Percentiles rank a stretch among this genome's conserved stretches.
Conservation (phyloP, 2,888 invertebrate genomes). For the Bimastos eiseni region DNA sequence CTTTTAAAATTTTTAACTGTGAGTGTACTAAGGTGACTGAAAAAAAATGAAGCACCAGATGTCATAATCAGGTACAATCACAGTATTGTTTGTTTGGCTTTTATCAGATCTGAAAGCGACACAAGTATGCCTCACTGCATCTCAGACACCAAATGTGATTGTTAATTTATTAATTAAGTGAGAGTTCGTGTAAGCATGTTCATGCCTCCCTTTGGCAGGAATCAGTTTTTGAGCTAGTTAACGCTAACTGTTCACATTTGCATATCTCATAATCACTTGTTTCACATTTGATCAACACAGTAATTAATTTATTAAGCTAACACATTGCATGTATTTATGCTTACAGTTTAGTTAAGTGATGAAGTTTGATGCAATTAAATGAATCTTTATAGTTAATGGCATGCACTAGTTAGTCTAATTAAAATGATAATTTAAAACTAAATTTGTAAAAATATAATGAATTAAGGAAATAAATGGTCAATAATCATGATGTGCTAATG, state of each 20-base stretch:
- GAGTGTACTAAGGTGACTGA: no score
- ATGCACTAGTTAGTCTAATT: background rate
- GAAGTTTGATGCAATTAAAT: background rate
- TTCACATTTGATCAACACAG: background rate
- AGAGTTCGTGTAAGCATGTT: background rate
- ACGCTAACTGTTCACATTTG: background rate
- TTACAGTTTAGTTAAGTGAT: background rate
- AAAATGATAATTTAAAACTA: background rate
- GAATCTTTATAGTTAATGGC: background rate
- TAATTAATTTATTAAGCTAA: background rate
- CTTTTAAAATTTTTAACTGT: no score
- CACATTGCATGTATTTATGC: background rate
- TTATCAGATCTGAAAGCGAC: no score
- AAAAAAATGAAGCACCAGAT: no score
- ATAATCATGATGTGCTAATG: background rate
- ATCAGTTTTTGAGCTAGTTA: background rate
- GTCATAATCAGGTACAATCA: background rate
- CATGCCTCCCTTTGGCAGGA: background rate
- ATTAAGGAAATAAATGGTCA: background rate
- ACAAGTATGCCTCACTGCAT: background rate
- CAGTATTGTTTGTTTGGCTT: background rate
- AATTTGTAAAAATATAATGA: background rate
- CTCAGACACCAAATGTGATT: background rate
- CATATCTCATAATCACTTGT: background rate
- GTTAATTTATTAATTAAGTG: background rate